phyloP scores from a whole-genome alignment of 1,140 invertebrate genomes.

The Cherax destructor region DNA sequence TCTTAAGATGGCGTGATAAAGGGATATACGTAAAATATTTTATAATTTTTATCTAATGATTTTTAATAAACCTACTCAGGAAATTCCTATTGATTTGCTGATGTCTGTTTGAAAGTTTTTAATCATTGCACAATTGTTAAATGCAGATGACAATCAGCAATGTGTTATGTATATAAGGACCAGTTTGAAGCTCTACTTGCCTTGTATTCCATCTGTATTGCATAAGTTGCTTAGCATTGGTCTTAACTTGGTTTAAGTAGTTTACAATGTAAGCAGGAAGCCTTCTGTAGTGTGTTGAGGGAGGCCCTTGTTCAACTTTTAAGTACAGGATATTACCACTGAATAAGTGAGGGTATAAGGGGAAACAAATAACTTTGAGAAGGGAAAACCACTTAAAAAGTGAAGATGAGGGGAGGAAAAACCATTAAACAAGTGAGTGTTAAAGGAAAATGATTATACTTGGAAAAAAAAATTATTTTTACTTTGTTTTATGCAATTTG shows the following conservation, averaged over 20 bases:
- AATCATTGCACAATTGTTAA: not conserved
- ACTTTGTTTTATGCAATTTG: no score
- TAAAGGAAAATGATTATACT: no score
- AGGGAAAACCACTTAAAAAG: not conserved
- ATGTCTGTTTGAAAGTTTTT: not conserved
- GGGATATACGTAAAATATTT: not conserved
- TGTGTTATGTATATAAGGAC: not conserved
- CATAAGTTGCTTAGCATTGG: not conserved
- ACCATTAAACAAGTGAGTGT: not conserved
- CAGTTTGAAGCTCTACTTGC: not conserved
- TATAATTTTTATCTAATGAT: not conserved
- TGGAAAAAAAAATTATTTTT: no score
- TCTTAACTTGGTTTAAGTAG: slow-evolving; percentile 12
- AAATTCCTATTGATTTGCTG: not conserved
- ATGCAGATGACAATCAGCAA: not conserved
- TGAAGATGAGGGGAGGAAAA: not conserved
- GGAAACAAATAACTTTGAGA: not conserved
- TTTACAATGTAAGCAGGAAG: slow-evolving; percentile 40
- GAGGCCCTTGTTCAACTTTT: not conserved
- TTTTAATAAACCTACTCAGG: not conserved
- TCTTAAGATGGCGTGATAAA: not conserved
- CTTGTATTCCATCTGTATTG: slow-evolving; percentile 3
- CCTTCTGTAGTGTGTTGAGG: slow-evolving; percentile 11
- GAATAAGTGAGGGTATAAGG: not conserved
- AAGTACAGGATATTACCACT: slow-evolving; percentile 29